Percentiles rank a stretch among this genome's conserved stretches.
Evolutionary conservation across 2,888 invertebrate genomes (phyloP).

Genomic region (Heliconius cydno): DNA sequence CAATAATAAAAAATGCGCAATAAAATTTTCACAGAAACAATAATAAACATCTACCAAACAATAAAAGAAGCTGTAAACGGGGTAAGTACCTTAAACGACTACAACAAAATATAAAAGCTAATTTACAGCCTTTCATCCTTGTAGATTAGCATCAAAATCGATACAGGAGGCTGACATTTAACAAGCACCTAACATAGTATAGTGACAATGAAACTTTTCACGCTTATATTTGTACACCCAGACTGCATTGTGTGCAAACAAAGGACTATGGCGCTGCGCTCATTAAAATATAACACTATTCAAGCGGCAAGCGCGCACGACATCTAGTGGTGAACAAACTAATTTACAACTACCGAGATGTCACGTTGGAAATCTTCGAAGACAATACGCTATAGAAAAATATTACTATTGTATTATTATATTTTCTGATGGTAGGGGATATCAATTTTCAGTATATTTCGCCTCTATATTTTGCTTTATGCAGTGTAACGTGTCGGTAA

Average conservation of each 20-base stretch:
- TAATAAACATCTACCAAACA: not conserved
- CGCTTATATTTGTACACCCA: constrained; percentile 54
- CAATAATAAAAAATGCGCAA: constrained; percentile 2
- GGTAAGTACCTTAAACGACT: constrained; percentile 5
- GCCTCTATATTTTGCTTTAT: constrained; percentile 19
- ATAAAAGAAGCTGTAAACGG: not conserved
- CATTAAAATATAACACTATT: constrained; percentile 55
- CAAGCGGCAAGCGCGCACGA: constrained; percentile 32
- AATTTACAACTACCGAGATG: constrained; percentile 33
- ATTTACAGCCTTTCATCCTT: constrained; percentile 29
- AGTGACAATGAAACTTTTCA: constrained; percentile 60
- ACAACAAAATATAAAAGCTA: constrained; percentile 26
- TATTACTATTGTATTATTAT: constrained; percentile 1
- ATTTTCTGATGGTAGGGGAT: constrained; percentile 29
- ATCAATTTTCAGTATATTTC: constrained; percentile 34
- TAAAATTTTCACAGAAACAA: not conserved
- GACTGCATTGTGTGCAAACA: constrained; percentile 66
- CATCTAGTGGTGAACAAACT: constrained; percentile 37
- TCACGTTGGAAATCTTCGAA: constrained; percentile 25
- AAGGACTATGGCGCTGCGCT: constrained; percentile 56
- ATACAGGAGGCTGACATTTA: constrained; percentile 48
- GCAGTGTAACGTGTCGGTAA: constrained; percentile 28
- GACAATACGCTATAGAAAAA: constrained; percentile 5
- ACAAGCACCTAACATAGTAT: constrained; percentile 53
- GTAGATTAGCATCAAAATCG: constrained; percentile 43